Percentiles rank a stretch among this genome's conserved stretches.
Evolutionary conservation across 2,888 invertebrate genomes (phyloP).

Genomic region (Neoascia interrupta): DNA sequence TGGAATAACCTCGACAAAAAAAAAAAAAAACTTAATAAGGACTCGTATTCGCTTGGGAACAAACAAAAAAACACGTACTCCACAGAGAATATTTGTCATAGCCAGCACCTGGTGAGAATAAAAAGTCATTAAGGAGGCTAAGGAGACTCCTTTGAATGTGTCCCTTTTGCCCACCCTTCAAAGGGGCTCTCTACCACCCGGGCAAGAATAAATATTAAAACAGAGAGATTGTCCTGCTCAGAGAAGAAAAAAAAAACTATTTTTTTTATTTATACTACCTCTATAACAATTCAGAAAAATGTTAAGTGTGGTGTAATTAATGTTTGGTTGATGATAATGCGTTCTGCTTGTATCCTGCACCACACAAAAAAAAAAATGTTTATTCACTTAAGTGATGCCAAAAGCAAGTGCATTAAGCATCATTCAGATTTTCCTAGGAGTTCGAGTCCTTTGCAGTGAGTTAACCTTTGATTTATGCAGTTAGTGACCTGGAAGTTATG

Average conservation of each 20-base stretch:
- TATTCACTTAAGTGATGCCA: constrained; percentile 22
- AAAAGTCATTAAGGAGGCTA: constrained; percentile 43
- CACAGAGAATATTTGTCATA: constrained; percentile 46
- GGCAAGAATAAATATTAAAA: constrained; percentile 10
- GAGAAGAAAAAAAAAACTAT: constrained; percentile 3
- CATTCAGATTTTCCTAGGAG: constrained; percentile 27
- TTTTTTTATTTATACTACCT: constrained; percentile 56
- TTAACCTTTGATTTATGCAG: constrained; percentile 61
- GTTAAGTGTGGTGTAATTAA: constrained; percentile 62
- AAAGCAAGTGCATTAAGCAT: constrained; percentile 61
- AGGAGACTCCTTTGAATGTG: neutral
- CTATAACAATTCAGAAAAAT: constrained; percentile 34
- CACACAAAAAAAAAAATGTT: neutral
- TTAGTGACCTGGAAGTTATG: constrained; percentile 49
- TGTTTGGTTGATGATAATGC: constrained; percentile 54
- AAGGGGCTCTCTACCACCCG: neutral
- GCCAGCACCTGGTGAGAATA: constrained; percentile 43
- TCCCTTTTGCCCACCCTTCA: too few species aligned
- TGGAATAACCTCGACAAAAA: constrained; percentile 20
- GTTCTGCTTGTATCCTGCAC: neutral
- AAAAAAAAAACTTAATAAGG: constrained; percentile 40
- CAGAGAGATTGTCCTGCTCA: constrained; percentile 38
- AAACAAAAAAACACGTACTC: constrained; percentile 37
- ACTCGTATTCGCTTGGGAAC: constrained; percentile 7
- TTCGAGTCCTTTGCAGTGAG: constrained; percentile 31